Base-by-base conservation (phyloP, 2,888 invertebrate genomes). In the Apotomis turbidana region DNA sequence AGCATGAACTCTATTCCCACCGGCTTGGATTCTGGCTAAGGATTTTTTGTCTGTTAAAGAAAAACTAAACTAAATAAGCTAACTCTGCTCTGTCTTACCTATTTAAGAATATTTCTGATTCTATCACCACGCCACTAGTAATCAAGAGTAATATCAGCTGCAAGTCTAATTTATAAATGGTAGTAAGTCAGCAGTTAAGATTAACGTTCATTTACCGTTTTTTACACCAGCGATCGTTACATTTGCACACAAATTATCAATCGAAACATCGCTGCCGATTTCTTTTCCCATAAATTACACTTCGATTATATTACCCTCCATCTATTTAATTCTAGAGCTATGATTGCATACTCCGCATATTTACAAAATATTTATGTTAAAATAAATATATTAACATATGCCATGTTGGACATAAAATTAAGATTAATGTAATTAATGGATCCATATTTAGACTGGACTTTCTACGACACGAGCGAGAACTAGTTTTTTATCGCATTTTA, bases 301-400 rank as follows among this genome's bases (percentile, higher is more conserved):
- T 54, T 59, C 62, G 63, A 64, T 64, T 70, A 70, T 12, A 57
- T 70, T 46, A 46, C 15, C n/a, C 62, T 68, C 54, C 13, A 62
- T 51, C 61, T 55, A 52, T 27, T 55, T 27, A 62, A 51, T 15
- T 57, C 38, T n/a, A 27, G 49, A 61, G 8, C 10, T 57, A 67
- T 49, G 15, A 51, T 58, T 27, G 36, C 68, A 63, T 72, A 52
- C 15, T 68, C 13, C 46, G 44, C 51, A 70, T 70, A 74, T 70
- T 67, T 70, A 74, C 67, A 62, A 67, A 74, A 74, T 71, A 74
- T 63, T 67, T 71, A 68, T 74, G 74, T 41, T 68, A 71, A 74
- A 62, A 51, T 57, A 58, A 41, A 51, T 57, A 58, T 58, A 74
- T 71, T 68, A 58, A n/a, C 46, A 68, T 67, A 74, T 58, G 55